A percentile compares a stretch with the other conserved stretches of the same genome.
Conservation (phyloP, 2,113 vertebrate genomes). For the Platichthys stellatus region DNA sequence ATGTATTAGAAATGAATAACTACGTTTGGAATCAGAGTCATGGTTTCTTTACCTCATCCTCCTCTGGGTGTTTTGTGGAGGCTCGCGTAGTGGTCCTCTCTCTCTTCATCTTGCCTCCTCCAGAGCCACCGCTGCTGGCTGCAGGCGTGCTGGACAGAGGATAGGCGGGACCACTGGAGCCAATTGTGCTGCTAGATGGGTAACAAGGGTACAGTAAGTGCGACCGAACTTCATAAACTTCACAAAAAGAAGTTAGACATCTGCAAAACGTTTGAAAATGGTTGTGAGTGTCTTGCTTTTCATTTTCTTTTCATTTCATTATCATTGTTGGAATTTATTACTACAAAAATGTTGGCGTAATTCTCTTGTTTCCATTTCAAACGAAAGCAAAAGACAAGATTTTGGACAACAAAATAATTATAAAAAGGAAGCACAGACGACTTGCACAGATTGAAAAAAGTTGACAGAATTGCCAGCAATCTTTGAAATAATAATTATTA, state of each 20-base stretch:
- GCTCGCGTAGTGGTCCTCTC: slow-evolving; percentile 82
- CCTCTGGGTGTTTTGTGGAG: slow-evolving; percentile 80
- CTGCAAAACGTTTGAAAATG: too few species aligned
- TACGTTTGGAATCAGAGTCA: background rate
- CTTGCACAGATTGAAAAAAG: too few species aligned
- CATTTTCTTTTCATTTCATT: background rate
- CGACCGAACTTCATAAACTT: background rate
- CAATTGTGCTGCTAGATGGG: slow-evolving; percentile 70
- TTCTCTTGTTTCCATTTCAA: too few species aligned
- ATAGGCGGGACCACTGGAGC: slow-evolving; percentile 70
- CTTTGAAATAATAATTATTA: too few species aligned
- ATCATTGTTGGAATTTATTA: too few species aligned
- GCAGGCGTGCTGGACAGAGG: slow-evolving; percentile 86
- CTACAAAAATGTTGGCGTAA: too few species aligned
- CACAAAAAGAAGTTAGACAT: background rate
- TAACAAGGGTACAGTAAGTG: background rate
- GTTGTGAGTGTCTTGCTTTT: too few species aligned
- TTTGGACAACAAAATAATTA: background rate
- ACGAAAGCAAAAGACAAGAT: too few species aligned
- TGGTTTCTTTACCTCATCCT: slow-evolving; percentile 84
- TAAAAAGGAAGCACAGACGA: too few species aligned
- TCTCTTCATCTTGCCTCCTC: slow-evolving; percentile 92
- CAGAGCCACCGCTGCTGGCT: slow-evolving; percentile 83
- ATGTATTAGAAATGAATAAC: background rate
- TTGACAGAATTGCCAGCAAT: too few species aligned